phyloP scores from a whole-genome alignment of 2,888 invertebrate species.

The Nomada fabriciana region DNA sequence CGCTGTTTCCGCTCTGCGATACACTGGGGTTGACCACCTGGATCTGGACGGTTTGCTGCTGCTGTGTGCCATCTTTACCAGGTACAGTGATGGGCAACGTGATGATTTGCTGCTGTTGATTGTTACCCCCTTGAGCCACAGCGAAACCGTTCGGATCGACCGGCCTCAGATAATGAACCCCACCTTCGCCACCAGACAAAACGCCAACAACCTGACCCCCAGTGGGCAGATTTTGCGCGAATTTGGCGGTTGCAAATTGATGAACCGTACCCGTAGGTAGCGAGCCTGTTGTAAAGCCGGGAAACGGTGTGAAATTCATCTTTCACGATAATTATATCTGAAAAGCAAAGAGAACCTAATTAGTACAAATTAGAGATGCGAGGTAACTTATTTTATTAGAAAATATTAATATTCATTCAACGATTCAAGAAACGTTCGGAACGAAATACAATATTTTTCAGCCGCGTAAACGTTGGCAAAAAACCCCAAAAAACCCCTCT shows the following conservation, averaged over 20 bases:
- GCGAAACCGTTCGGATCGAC: conserved; percentile 86
- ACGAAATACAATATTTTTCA: conserved; percentile 12
- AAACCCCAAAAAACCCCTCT: too few species aligned
- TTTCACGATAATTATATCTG: conserved; percentile 77
- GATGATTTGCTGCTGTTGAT: conserved; percentile 88
- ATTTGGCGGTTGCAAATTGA: conserved; percentile 88
- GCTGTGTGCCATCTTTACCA: conserved; percentile 90
- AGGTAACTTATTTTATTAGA: not conserved
- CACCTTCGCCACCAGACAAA: conserved; percentile 89
- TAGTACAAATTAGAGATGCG: not conserved
- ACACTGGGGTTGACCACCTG: conserved; percentile 89
- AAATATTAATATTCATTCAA: not conserved
- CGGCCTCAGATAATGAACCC: conserved; percentile 90
- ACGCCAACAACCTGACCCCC: conserved; percentile 90
- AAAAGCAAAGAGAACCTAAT: conserved; percentile 42
- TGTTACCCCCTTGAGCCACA: conserved; percentile 81
- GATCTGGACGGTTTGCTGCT: conserved; percentile 90
- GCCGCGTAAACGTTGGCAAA: not conserved
- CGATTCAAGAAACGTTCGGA: not conserved
- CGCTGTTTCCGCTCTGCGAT: conserved; percentile 84
- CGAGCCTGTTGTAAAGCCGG: conserved; percentile 87
- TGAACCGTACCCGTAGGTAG: conserved; percentile 87
- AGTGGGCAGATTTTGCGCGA: conserved; percentile 89
- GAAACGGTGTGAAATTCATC: conserved; percentile 93
- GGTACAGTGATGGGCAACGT: conserved; percentile 92